Evolutionary conservation across 2,113 vertebrate genomes (phyloP).

Genomic region (Cepphus grylle): DNA sequence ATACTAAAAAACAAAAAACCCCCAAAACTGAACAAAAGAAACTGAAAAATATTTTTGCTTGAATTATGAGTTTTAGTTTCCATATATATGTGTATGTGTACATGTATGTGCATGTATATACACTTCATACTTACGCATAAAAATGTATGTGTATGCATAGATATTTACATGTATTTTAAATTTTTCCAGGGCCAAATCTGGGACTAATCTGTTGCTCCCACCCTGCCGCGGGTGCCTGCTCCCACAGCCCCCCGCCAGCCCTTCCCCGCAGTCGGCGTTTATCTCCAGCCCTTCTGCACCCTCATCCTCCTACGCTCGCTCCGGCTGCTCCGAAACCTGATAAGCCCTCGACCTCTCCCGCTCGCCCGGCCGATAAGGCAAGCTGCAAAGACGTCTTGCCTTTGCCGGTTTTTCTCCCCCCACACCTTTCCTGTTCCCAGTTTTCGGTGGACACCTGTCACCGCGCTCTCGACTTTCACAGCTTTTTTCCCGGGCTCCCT

Average conservation of each 20-base stretch:
- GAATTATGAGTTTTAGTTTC: neutral
- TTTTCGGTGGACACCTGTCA: slow-evolving; percentile 94
- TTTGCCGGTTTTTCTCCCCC: slow-evolving; percentile 47
- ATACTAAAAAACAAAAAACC: neutral
- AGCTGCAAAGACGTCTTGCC: slow-evolving; percentile 73
- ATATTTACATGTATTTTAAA: neutral
- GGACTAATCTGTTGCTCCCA: neutral
- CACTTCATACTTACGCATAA: neutral
- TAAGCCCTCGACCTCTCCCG: slow-evolving; percentile 65
- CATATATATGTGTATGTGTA: accelerated
- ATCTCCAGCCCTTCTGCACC: neutral
- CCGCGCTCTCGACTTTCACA: slow-evolving; percentile 61
- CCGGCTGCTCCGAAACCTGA: slow-evolving; percentile 16
- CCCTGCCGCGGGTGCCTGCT: neutral
- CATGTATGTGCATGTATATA: accelerated
- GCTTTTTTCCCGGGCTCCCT: slow-evolving; percentile 66
- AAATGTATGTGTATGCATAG: no score
- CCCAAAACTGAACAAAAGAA: accelerated
- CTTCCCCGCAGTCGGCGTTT: neutral
- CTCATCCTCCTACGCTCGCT: slow-evolving; percentile 17
- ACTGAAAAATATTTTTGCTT: neutral
- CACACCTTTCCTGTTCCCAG: slow-evolving; percentile 84
- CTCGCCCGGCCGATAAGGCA: slow-evolving; percentile 74
- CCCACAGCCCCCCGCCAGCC: neutral
- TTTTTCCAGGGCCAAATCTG: neutral